Conservation (phyloP, 2,888 invertebrate species). For the Orthosia gothica region DNA sequence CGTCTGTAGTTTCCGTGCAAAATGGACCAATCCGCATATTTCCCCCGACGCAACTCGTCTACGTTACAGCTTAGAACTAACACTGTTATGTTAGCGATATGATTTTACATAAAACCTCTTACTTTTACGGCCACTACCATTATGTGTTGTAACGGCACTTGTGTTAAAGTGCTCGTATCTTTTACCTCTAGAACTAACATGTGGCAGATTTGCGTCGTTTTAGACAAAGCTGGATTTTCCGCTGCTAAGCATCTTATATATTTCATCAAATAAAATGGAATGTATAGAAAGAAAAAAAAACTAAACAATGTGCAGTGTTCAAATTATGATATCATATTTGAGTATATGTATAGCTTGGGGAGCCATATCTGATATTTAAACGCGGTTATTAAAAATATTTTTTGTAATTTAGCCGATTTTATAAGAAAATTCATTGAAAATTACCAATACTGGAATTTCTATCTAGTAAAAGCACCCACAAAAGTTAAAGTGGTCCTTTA, state of each 20-base stretch:
- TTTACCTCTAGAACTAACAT: slow-evolving; percentile 12
- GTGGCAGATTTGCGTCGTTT: slow-evolving; percentile 24
- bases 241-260: background rate
- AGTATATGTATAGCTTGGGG: no score
- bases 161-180: slow-evolving; percentile 67
- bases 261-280: background rate
- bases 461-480: no score
- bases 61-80: slow-evolving; percentile 38
- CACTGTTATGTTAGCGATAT: slow-evolving; percentile 54
- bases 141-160: slow-evolving; percentile 60
- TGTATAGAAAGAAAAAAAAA: no score
- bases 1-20: slow-evolving; percentile 31
- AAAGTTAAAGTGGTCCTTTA: no score
- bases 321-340: no score
- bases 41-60: slow-evolving; percentile 50
- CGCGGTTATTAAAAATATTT: no score
- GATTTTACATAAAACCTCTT: slow-evolving; percentile 65
- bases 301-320: no score
- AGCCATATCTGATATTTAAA: no score
- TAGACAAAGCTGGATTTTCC: slow-evolving; percentile 13
- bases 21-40: slow-evolving; percentile 57
- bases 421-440: no score
- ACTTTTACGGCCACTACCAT: slow-evolving; percentile 55
- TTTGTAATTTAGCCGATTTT: no score
- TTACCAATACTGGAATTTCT: no score